Evolutionary conservation across 2,797 vertebrate genomes (phyloP), one percentile per base, ranked within the genome.

Genomic region (Gallinago nigripennis): DNA sequence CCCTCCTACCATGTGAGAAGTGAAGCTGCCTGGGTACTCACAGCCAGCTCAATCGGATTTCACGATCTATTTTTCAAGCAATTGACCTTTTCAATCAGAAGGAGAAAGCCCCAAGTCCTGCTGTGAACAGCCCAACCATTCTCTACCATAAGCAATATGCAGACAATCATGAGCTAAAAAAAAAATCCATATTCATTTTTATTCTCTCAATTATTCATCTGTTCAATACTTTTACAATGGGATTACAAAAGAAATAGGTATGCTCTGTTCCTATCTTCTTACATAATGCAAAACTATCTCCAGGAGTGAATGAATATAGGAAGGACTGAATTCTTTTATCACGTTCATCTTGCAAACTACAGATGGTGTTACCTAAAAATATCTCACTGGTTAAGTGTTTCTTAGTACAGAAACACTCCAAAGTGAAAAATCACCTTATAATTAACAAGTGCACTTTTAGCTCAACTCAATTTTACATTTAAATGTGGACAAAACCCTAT

Each of bases 251-350:
- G 71, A 61, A 28, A 28, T 1, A 61, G 15, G 14, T 9, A 35
- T 8, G 20, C 3, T 46, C 35, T 43, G 37, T 16, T 78, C 24
- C n/a, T 35, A 17, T 61, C 16, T 61, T 23, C 19, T 77, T 5
- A 45, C 5, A 14, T 21, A 33, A 18, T 1, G 5, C 20, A 21
- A 46, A 86, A 56, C 39, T 25, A 50, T 16, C 14, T 35, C 73
- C 50, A 27, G 25, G 23, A 82, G 15, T 8, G 3, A 78, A 61
- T 2, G 7, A 70, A 31, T 1, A 1, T 41, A 51, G 0, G 3
- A 35, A 31, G 3, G 33, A 58, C 31, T 13, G 30, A 79, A 77
- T 37, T 50, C 30, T 78, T 54, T 5, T 1, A 69, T 4, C 15
- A 51, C 8, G 4, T 33, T 70, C 31, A 41, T 66, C 21, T 4